A percentile compares a stretch with the other conserved stretches of the same genome.
phyloP scores from a whole-genome alignment of 2,113 vertebrate genomes.

The Oriolus oriolus region DNA sequence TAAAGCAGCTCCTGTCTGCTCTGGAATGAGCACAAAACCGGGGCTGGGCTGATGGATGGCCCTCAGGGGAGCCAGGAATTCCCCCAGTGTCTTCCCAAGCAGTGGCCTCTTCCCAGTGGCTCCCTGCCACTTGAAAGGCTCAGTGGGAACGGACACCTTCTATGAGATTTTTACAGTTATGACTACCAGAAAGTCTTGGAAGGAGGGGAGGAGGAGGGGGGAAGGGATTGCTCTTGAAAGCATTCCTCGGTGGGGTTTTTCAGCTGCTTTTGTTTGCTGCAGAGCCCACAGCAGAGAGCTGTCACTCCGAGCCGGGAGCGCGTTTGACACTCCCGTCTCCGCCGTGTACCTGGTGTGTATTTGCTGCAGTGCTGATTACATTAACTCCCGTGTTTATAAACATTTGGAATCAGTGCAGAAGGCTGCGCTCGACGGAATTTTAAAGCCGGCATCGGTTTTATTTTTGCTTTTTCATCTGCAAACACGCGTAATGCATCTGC shows the following conservation, averaged over 20 bases:
- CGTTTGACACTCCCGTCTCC: slow-evolving; percentile 57
- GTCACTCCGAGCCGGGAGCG: neutral
- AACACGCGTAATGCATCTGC: neutral
- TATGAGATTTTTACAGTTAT: neutral
- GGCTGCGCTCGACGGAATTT: slow-evolving; percentile 45
- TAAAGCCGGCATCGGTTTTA: slow-evolving; percentile 1
- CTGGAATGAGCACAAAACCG: neutral
- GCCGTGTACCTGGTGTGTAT: slow-evolving; percentile 68
- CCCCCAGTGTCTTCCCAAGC: neutral
- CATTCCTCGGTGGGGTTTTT: neutral
- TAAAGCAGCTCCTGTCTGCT: neutral
- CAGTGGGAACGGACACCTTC: neutral
- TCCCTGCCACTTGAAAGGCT: neutral
- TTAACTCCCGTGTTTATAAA: slow-evolving; percentile 76
- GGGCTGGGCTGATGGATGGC: neutral
- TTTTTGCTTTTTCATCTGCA: slow-evolving; percentile 45
- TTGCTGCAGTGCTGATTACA: slow-evolving; percentile 74
- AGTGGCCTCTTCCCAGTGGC: neutral
- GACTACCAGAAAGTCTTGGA: neutral
- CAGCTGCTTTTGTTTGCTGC: slow-evolving; percentile 27
- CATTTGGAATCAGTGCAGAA: slow-evolving; percentile 61
- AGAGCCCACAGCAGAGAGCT: slow-evolving; percentile 44
- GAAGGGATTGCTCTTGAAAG: neutral
- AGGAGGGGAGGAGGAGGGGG: neutral
- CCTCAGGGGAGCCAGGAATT: neutral